These are phyloP conservation scores for Drosophila kuntzei DNA, from an alignment of 2,888 invertebrate species.

Conservation along the genomic window DNA sequence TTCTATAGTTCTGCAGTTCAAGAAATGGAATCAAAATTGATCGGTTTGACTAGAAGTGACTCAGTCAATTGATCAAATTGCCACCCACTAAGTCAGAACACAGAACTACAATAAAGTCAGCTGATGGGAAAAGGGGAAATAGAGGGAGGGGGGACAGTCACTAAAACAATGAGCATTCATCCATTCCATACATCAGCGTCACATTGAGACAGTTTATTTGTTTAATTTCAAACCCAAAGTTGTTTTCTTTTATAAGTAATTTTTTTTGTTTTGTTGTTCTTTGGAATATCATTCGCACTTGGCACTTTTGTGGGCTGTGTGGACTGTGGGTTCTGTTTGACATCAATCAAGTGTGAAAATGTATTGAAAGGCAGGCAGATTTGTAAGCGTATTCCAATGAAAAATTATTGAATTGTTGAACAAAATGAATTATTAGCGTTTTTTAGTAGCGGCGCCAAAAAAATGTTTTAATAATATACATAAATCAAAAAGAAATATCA, in stretches of 20 bases:
- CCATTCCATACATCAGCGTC: slow-evolving; percentile 68
- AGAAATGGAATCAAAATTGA: slow-evolving; percentile 11
- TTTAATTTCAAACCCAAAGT: slow-evolving; percentile 58
- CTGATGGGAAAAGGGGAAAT: not conserved
- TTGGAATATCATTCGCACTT: slow-evolving; percentile 44
- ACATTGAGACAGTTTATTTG: slow-evolving; percentile 72
- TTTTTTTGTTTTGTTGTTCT: slow-evolving; percentile 3
- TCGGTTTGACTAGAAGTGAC: slow-evolving; percentile 11
- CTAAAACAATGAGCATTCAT: slow-evolving; percentile 33
- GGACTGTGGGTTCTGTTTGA: slow-evolving; percentile 21
- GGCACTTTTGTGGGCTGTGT: slow-evolving; percentile 40
- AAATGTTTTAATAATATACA: not conserved
- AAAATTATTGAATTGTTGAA: not conserved
- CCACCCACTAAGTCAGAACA: slow-evolving; percentile 2
- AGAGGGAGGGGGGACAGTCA: not conserved
- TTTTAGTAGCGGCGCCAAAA: slow-evolving; percentile 6
- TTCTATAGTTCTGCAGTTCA: not conserved
- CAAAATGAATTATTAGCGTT: slow-evolving; percentile 53
- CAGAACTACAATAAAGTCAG: not conserved
- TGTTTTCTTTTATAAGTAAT: slow-evolving; percentile 26
- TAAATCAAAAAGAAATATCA: slow-evolving; percentile 50
- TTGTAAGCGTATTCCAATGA: not conserved
- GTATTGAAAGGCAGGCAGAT: slow-evolving; percentile 37
- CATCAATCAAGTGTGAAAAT: slow-evolving; percentile 69
- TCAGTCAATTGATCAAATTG: slow-evolving; percentile 19